Evolutionary conservation across 1,140 invertebrate genomes (phyloP).

Genomic region (Arion vulgaris): DNA sequence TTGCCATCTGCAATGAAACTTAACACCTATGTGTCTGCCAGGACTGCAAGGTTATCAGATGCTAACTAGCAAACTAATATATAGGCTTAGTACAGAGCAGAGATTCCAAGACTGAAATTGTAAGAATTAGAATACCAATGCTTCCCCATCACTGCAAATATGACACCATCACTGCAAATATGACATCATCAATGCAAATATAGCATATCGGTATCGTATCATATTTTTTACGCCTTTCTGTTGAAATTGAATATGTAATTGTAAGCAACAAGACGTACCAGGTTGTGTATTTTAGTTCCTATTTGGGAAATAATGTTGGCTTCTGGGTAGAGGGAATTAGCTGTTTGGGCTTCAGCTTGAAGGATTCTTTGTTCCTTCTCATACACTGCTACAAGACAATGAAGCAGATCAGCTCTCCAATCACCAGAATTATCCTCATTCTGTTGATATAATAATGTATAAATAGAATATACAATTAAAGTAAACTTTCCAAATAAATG

Average conservation of each 20-base stretch:
- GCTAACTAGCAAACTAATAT: too few species aligned
- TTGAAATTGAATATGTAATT: neutral
- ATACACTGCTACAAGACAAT: constrained; percentile 61
- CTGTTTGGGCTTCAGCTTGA: constrained; percentile 59
- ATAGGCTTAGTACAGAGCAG: too few species aligned
- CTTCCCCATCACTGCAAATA: too few species aligned
- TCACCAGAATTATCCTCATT: constrained; percentile 48
- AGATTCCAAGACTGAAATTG: too few species aligned
- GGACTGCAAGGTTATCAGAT: too few species aligned
- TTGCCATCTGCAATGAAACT: too few species aligned
- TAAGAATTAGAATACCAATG: too few species aligned
- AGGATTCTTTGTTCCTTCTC: constrained; percentile 57
- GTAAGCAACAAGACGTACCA: constrained; percentile 41
- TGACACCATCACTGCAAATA: too few species aligned
- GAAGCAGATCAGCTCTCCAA: constrained; percentile 65
- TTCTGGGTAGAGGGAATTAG: constrained; percentile 44
- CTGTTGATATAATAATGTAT: constrained; percentile 36
- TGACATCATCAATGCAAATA: too few species aligned
- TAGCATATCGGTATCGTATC: too few species aligned
- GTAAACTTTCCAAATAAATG: too few species aligned
- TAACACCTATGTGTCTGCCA: too few species aligned
- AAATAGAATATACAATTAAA: neutral
- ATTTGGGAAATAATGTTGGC: constrained; percentile 51
- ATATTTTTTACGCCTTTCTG: neutral
- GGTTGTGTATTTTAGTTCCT: constrained; percentile 57